Conservation (phyloP, 2,888 invertebrate genomes). For the Hydrotaea diabolus region DNA sequence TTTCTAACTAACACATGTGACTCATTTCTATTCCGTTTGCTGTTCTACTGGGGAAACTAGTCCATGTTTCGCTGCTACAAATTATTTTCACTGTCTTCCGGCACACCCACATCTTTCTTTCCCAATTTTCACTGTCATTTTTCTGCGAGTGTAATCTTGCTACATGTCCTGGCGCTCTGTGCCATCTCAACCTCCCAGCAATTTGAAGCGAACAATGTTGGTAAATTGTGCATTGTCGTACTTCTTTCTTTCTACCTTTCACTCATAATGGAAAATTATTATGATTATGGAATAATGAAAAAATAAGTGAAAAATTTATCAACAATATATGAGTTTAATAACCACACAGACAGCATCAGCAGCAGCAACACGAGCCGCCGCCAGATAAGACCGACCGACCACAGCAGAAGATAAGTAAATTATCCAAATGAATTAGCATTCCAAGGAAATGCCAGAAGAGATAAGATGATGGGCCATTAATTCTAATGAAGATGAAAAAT, state of each 20-base stretch:
- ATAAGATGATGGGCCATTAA: no score
- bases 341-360: no score
- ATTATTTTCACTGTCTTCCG: no score
- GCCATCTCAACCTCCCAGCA: background rate
- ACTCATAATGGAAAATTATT: conserved; percentile 11
- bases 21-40: no score
- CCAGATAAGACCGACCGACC: no score
- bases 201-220: background rate
- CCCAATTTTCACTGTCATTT: background rate
- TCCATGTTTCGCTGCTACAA: no score
- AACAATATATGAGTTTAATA: background rate
- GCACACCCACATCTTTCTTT: no score
- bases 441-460: background rate
- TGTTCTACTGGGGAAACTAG: no score
- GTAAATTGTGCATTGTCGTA: background rate
- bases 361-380: background rate
- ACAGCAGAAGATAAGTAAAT: background rate
- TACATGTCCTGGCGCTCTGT: background rate
- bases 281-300: conserved; percentile 26
- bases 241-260: background rate
- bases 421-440: background rate
- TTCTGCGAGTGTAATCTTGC: background rate
- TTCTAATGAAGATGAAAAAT: no score
- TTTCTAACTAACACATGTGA: no score
- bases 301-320: conserved; percentile 23